Evolutionary conservation across 1,140 invertebrate genomes (phyloP), one percentile per base, ranked within the genome.

Genomic region (Drosophila pandora): DNA sequence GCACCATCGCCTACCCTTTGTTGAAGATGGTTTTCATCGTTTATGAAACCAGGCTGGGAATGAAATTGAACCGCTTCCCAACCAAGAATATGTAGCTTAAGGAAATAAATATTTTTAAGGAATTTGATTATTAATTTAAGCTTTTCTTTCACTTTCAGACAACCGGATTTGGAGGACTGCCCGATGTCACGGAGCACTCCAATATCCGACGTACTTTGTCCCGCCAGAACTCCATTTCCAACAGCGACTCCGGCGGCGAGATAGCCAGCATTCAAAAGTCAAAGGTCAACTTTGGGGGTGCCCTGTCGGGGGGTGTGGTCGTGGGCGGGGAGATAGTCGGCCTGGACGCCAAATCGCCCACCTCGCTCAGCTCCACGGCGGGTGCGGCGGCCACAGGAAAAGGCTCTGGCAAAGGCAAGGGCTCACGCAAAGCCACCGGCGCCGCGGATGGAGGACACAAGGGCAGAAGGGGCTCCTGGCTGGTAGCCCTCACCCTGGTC

Each of bases 171-270:
- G 90, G 90, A 54, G 90, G 90, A 21, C 65, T 91, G 53, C 90
- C 90, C 52, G 90, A 91, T 65, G 90, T 91, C 39, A 91, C 90
- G 70, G 90, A 91, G 60, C 90, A 91, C 73, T 91, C 90, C 28
- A 91, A 91, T 55, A 89, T 91, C 57, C 90, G 87, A 32, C 90
- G 79, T 34, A 90, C 89, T 9, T 74, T 90, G 39, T 90, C 89
- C 72, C 89, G 89, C 83, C 90, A 91, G 76, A 90, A 91, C 68
- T 91, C 90, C 22, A 83, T 83, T 60, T 91, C 90, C 9, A 91
- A 91, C 54, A 91, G 90, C 54, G 90, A 91, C 62, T 91, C 90
- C 10, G 83, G 85, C 53, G 83, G 79, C 28, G 85, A 79, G 65
- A 90, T 74, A 70, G 85, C 71, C 76, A 91, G 77, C 84, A 90